A percentile compares a stretch with the other conserved stretches of the same genome.
These are phyloP conservation scores for Melieria omissa DNA, from an alignment of 2,888 invertebrate species.

Conservation along the genomic window DNA sequence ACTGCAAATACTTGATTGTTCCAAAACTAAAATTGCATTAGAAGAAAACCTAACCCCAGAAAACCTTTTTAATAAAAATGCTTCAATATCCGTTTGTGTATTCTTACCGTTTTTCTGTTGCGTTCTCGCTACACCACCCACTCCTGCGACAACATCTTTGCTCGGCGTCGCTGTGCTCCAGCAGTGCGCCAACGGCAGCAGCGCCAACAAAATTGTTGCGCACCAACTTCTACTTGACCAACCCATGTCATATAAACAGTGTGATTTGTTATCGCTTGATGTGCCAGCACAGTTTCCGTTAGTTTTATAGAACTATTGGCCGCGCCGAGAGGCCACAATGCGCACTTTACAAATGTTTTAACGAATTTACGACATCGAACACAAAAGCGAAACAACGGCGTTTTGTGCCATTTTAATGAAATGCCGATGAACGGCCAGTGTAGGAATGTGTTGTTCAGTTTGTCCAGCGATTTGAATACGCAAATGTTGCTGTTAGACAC, in stretches of 20 bases:
- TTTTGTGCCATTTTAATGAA: slow-evolving; percentile 53
- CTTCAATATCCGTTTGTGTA: not conserved
- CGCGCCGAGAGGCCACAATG: too few relatives aligned
- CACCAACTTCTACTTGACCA: slow-evolving; percentile 35
- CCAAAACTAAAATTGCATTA: too few relatives aligned
- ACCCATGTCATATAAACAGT: slow-evolving; percentile 36
- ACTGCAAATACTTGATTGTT: too few relatives aligned
- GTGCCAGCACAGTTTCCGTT: not conserved
- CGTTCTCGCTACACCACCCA: slow-evolving; percentile 22
- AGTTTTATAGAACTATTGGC: too few relatives aligned
- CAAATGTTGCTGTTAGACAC: too few relatives aligned
- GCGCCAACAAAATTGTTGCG: slow-evolving; percentile 39
- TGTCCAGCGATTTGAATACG: too few relatives aligned
- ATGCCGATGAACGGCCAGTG: too few relatives aligned
- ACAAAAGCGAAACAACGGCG: slow-evolving; percentile 52
- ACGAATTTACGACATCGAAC: slow-evolving; percentile 20
- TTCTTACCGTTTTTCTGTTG: slow-evolving; percentile 45
- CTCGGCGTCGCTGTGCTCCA: slow-evolving; percentile 38
- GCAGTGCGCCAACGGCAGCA: slow-evolving; percentile 41
- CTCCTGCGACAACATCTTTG: slow-evolving; percentile 16
- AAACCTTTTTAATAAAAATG: too few relatives aligned
- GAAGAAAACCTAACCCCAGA: too few relatives aligned
- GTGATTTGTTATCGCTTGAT: not conserved
- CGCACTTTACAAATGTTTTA: too few relatives aligned
- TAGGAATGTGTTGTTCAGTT: too few relatives aligned